Evolutionary conservation across 2,113 vertebrate species (phyloP).

Genomic region (Channa maculata): DNA sequence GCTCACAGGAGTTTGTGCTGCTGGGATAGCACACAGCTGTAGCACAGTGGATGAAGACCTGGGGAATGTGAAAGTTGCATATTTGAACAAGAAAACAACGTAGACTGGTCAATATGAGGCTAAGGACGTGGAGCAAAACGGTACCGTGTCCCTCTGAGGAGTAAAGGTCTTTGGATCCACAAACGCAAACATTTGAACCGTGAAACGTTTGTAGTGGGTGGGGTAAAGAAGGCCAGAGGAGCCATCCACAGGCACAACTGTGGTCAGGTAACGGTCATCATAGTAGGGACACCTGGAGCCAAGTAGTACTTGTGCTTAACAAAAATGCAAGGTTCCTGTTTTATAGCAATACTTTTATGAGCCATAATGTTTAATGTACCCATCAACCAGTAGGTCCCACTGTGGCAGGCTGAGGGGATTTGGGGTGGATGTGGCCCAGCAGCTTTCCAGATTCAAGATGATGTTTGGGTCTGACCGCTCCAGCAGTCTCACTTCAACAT

Average conservation of each 20-base stretch:
- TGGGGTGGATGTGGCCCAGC: slow-evolving; percentile 76
- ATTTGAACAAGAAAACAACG: rapidly evolving
- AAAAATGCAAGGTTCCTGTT: too few species aligned
- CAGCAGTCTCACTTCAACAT: slow-evolving; percentile 75
- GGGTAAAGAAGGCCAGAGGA: slow-evolving; percentile 71
- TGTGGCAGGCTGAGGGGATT: slow-evolving; percentile 68
- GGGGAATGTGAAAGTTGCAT: rapidly evolving
- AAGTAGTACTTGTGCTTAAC: background rate
- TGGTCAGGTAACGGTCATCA: slow-evolving; percentile 77
- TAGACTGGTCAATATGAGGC: rapidly evolving
- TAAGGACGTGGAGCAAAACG: background rate
- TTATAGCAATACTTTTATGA: too few species aligned
- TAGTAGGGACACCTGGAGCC: slow-evolving; percentile 77
- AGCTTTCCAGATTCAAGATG: slow-evolving; percentile 73
- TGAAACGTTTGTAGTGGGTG: slow-evolving; percentile 79
- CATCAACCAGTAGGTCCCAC: slow-evolving; percentile 79
- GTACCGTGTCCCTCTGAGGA: slow-evolving; percentile 64
- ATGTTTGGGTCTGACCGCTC: slow-evolving; percentile 74
- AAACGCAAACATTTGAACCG: slow-evolving; percentile 79
- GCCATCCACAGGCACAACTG: slow-evolving; percentile 56
- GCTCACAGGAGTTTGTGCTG: slow-evolving; percentile 62
- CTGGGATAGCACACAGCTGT: slow-evolving; percentile 72
- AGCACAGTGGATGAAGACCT: slow-evolving; percentile 82
- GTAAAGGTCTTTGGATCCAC: slow-evolving; percentile 44
- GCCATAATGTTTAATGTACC: slow-evolving; percentile 54